Evolutionary conservation across 1,140 invertebrate genomes (phyloP).

Genomic region (Drosophila erecta): DNA sequence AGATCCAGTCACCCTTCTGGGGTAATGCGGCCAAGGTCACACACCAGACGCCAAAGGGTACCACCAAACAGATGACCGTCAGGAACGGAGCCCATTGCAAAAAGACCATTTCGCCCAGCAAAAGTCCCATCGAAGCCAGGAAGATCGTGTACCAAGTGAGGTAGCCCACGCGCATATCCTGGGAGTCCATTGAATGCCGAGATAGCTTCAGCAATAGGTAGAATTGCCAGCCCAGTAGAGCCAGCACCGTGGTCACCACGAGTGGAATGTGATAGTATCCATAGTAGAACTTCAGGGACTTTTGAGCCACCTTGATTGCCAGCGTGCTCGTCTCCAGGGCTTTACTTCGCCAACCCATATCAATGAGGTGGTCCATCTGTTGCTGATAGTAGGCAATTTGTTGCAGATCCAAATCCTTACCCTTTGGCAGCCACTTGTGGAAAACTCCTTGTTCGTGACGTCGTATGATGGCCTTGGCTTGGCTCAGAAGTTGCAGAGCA

Average conservation of each 20-base stretch:
- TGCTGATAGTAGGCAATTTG: slow-evolving; percentile 21
- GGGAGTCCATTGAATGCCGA: not conserved
- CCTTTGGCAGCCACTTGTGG: slow-evolving; percentile 36
- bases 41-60: slow-evolving; percentile 63
- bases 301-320: slow-evolving; percentile 77
- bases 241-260: slow-evolving; percentile 85
- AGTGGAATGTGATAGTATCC: slow-evolving; percentile 90
- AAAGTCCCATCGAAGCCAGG: slow-evolving; percentile 10
- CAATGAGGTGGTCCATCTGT: slow-evolving; percentile 11
- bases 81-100: slow-evolving; percentile 46
- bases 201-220: slow-evolving; percentile 36
- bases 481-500: slow-evolving; percentile 89
- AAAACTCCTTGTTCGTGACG: slow-evolving; percentile 45
- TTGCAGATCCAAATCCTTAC: slow-evolving; percentile 13
- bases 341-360: slow-evolving; percentile 5
- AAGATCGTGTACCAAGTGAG: not conserved
- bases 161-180: not conserved
- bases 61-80: slow-evolving; percentile 58
- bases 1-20: not conserved
- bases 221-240: slow-evolving; percentile 89
- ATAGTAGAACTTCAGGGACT: slow-evolving; percentile 90
- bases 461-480: slow-evolving; percentile 86
- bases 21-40: slow-evolving; percentile 36
- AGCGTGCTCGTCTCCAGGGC: slow-evolving; percentile 23
- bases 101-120: slow-evolving; percentile 25